phyloP scores from a whole-genome alignment of 2,888 invertebrate species.

The Drosophila testacea region DNA sequence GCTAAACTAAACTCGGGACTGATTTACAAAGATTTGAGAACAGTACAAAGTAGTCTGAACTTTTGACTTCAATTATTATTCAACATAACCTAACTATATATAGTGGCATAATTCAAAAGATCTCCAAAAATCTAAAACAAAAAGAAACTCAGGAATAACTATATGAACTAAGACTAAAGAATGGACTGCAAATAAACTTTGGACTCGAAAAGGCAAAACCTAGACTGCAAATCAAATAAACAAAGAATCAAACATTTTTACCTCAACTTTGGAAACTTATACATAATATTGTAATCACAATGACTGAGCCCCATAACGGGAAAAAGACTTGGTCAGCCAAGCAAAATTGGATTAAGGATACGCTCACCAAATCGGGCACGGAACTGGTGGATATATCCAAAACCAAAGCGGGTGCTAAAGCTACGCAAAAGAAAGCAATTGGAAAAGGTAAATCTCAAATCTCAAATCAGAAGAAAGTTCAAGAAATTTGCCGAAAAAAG shows the following conservation, averaged over 20 bases:
- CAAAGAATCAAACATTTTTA: constrained; percentile 10
- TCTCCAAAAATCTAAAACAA: background rate
- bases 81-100: constrained; percentile 9
- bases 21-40: constrained; percentile 44
- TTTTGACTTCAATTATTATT: constrained; percentile 19
- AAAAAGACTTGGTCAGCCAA: constrained; percentile 81
- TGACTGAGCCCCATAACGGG: constrained; percentile 80
- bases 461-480: constrained; percentile 9
- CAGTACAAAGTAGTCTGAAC: constrained; percentile 58
- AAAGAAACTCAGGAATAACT: background rate
- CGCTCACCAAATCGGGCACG: constrained; percentile 85
- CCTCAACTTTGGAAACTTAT: constrained; percentile 10
- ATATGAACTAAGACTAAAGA: background rate
- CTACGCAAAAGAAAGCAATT: constrained; percentile 47
- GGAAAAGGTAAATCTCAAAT: constrained; percentile 77
- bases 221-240: constrained; percentile 16
- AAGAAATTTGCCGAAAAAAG: constrained; percentile 34
- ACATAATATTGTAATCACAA: constrained; percentile 34
- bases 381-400: constrained; percentile 83
- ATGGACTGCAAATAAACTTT: constrained; percentile 3
- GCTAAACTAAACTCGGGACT: constrained; percentile 51
- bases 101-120: constrained; percentile 9
- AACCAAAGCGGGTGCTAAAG: constrained; percentile 62
- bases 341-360: constrained; percentile 86
- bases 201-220: background rate